Percentiles rank a stretch among this genome's conserved stretches.
These are phyloP conservation scores for Polydesmus complanatus DNA, from an alignment of 2,888 invertebrate genomes.

Conservation along the genomic window DNA sequence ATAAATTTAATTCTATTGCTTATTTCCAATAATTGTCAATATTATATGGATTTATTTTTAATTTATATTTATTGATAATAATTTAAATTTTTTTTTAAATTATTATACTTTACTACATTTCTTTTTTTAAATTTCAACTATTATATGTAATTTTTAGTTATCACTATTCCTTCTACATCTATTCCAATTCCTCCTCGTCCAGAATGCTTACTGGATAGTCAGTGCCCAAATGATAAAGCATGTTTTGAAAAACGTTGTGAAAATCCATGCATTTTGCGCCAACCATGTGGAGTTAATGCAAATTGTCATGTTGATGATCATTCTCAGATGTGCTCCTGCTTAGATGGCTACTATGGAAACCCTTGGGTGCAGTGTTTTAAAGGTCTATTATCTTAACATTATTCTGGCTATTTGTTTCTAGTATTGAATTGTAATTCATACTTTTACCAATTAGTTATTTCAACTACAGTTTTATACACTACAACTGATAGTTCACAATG, in stretches of 20 bases:
- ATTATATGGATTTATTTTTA: too few relatives aligned
- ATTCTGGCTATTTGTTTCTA: not conserved
- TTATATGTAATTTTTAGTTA: too few relatives aligned
- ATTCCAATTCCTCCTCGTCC: not conserved
- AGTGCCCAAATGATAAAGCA: conserved; percentile 48
- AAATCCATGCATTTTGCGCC: conserved; percentile 16
- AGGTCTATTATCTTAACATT: conserved; percentile 12
- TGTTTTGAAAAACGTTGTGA: conserved; percentile 42
- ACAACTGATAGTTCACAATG: not conserved
- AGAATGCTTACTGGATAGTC: conserved; percentile 37
- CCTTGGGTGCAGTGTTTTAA: conserved; percentile 29
- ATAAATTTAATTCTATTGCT: too few relatives aligned
- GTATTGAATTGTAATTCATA: not conserved
- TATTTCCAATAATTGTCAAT: too few relatives aligned
- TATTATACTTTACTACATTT: too few relatives aligned
- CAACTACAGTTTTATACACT: not conserved
- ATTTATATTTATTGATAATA: too few relatives aligned
- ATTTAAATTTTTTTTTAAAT: too few relatives aligned
- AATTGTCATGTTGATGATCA: conserved; percentile 23
- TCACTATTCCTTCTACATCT: not conserved
- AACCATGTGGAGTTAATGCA: conserved; percentile 23
- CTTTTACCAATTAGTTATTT: not conserved
- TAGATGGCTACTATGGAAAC: conserved; percentile 45
- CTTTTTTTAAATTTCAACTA: too few relatives aligned
- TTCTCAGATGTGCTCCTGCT: conserved; percentile 49